Conservation (phyloP, 2,888 invertebrate species). For the Tinea trinotella region DNA sequence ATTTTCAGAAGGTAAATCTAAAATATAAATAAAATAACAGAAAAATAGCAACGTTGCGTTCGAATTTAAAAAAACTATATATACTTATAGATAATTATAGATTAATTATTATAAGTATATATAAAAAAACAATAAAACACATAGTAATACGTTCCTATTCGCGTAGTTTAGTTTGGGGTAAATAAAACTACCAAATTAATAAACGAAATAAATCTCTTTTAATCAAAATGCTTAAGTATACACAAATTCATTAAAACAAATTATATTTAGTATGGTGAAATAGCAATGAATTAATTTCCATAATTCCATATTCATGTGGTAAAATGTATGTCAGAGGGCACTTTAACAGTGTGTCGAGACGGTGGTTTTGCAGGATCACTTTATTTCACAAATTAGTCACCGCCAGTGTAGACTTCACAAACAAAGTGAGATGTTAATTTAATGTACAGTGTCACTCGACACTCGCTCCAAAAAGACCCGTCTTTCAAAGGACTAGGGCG, state of each 20-base stretch:
- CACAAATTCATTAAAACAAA: neutral
- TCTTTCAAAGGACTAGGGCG: conserved; percentile 64
- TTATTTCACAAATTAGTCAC: conserved; percentile 50
- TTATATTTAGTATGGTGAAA: neutral
- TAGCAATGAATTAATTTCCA: neutral
- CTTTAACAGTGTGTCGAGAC: neutral
- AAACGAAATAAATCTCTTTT: neutral
- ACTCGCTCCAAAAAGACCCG: conserved; percentile 42
- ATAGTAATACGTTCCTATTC: too few relatives aligned
- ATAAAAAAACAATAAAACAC: too few relatives aligned
- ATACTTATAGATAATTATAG: too few relatives aligned
- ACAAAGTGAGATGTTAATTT: conserved; percentile 69
- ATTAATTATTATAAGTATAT: too few relatives aligned
- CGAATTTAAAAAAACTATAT: too few relatives aligned
- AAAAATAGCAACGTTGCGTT: too few relatives aligned
- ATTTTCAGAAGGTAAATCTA: too few relatives aligned
- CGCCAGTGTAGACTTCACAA: conserved; percentile 46
- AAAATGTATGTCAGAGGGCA: neutral
- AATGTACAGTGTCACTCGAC: conserved; percentile 63
- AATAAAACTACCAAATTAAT: too few relatives aligned
- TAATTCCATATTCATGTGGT: neutral
- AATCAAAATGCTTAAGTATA: neutral
- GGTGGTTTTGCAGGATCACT: conserved; percentile 28
- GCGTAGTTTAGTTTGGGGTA: too few relatives aligned
- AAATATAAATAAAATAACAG: too few relatives aligned